Conservation (phyloP, 2,113 vertebrate species). For the Callopanchax toddi region DNA sequence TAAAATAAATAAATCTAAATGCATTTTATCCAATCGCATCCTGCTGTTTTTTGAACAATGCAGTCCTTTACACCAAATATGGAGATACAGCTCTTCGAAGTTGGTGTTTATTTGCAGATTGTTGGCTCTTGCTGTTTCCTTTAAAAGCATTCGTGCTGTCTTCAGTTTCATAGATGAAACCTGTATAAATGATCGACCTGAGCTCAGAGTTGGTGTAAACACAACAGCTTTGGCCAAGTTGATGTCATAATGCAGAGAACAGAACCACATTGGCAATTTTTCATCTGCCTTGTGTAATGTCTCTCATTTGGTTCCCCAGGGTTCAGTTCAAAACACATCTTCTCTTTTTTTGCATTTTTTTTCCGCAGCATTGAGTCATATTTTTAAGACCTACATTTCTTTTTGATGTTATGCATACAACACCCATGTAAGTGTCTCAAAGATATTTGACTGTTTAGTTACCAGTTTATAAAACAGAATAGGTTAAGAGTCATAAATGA, state of each 20-base stretch:
- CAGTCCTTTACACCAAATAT: constrained; percentile 4
- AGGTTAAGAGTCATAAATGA: neutral
- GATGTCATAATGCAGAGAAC: constrained; percentile 15
- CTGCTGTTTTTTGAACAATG: neutral
- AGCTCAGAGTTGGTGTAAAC: constrained; percentile 19
- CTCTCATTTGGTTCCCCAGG: constrained; percentile 25
- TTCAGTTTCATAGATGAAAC: constrained; percentile 30
- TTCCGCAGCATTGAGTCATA: constrained; percentile 33
- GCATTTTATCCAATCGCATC: constrained; percentile 2
- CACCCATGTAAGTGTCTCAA: neutral
- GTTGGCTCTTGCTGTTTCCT: constrained; percentile 10
- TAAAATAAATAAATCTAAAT: constrained; percentile 11
- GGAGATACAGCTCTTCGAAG: constrained; percentile 7
- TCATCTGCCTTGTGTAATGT: constrained; percentile 29
- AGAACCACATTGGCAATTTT: constrained; percentile 22
- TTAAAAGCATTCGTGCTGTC: constrained; percentile 9
- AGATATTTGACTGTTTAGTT: neutral
- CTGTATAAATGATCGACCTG: constrained; percentile 29
- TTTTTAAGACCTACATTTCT: constrained; percentile 18
- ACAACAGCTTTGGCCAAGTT: constrained; percentile 19
- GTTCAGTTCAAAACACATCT: constrained; percentile 37
- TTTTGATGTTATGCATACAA: constrained; percentile 14
- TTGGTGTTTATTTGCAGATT: constrained; percentile 13
- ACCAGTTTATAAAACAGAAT: neutral
- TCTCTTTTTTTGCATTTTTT: constrained; percentile 13